A percentile compares a stretch with the other conserved stretches of the same genome.
phyloP scores from a whole-genome alignment of 1,140 invertebrate species.

The Drosophila burlai region DNA sequence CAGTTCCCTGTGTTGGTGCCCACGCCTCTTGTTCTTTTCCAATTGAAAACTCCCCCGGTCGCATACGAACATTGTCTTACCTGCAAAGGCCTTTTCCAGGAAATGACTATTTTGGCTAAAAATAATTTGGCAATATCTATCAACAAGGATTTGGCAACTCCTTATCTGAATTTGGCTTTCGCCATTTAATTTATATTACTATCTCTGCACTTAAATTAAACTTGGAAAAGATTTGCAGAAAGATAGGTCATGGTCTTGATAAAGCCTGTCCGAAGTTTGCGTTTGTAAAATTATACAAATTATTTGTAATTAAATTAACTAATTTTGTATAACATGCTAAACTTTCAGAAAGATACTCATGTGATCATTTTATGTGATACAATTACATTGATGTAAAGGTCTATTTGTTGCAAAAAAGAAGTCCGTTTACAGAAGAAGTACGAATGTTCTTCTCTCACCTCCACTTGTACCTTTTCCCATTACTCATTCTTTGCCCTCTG shows the following conservation, averaged over 20 bases:
- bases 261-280: background rate
- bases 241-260: slow-evolving; percentile 7
- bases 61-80: background rate
- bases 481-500: slow-evolving; percentile 24
- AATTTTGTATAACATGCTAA: background rate
- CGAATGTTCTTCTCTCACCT: background rate
- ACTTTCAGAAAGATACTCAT: background rate
- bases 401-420: background rate
- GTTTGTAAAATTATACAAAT: background rate
- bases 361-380: background rate
- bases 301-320: background rate
- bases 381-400: background rate
- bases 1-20: background rate
- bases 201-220: slow-evolving; percentile 6
- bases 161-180: background rate
- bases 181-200: background rate
- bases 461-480: slow-evolving; percentile 21
- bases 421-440: background rate
- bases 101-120: slow-evolving; percentile 25
- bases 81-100: slow-evolving; percentile 10
- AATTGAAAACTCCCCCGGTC: slow-evolving; percentile 8
- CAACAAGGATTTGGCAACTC: background rate
- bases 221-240: background rate
- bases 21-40: background rate
- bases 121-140: slow-evolving; percentile 19